These are phyloP conservation scores for Myiothlypis coronata DNA, from an alignment of 2,797 vertebrate genomes.

Conservation along the genomic window DNA sequence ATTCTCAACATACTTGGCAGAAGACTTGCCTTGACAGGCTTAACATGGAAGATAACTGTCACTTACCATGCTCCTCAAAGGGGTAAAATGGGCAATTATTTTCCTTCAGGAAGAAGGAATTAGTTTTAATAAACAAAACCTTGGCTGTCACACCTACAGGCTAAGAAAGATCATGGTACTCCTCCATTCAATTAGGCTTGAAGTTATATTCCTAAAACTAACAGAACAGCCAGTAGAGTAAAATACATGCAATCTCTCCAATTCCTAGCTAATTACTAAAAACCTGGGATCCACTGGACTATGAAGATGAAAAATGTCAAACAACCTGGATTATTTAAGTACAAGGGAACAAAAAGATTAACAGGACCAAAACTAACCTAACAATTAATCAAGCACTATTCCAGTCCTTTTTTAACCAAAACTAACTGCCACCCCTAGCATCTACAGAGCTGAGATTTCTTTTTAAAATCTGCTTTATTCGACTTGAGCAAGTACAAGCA, in stretches of 20 bases:
- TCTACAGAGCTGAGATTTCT: neutral
- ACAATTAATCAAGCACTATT: neutral
- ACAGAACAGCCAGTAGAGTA: neutral
- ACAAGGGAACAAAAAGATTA: accelerated
- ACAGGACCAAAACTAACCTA: neutral
- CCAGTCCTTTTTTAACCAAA: neutral
- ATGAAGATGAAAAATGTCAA: neutral
- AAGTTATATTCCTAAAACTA: neutral
- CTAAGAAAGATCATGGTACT: neutral
- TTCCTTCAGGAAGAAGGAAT: neutral
- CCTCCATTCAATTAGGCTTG: neutral
- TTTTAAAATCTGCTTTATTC: neutral
- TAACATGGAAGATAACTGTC: neutral
- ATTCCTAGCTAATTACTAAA: neutral
- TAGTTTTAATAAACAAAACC: neutral
- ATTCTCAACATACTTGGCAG: neutral
- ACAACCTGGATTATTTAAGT: neutral
- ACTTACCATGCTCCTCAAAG: neutral
- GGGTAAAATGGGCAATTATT: neutral
- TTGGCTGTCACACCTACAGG: neutral
- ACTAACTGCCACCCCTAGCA: neutral
- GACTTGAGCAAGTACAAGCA: neutral
- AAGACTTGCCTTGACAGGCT: neutral
- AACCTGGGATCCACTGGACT: neutral
- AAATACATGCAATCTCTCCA: neutral